phyloP scores from a whole-genome alignment of 2,113 vertebrate genomes.

The Amphiprion percula region DNA sequence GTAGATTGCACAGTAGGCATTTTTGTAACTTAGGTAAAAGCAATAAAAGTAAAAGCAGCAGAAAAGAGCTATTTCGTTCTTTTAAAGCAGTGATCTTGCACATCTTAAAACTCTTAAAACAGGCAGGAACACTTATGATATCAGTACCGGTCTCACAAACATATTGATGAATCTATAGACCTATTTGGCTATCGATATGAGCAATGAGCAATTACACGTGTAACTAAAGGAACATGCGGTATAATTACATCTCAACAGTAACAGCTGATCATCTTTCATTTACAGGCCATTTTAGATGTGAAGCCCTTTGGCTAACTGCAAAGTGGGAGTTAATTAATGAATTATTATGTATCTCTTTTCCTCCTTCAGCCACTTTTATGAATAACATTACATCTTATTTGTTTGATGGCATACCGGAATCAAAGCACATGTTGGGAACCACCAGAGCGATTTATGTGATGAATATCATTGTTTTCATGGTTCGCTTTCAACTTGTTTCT shows the following conservation, averaged over 20 bases:
- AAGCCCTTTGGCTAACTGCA: constrained; percentile 22
- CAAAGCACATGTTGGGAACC: constrained; percentile 50
- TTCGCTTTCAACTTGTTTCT: constrained; percentile 58
- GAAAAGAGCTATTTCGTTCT: not conserved
- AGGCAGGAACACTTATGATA: not conserved
- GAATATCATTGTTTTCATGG: constrained; percentile 66
- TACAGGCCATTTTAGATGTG: constrained; percentile 20
- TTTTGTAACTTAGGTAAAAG: no score
- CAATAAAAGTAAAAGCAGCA: not conserved
- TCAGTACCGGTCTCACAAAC: not conserved
- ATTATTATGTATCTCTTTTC: constrained; percentile 33
- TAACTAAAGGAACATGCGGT: constrained; percentile 18
- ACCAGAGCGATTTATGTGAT: constrained; percentile 46
- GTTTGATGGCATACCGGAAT: constrained; percentile 43
- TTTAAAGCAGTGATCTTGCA: not conserved
- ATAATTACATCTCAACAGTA: constrained; percentile 18
- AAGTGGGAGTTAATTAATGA: constrained; percentile 36
- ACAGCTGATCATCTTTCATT: constrained; percentile 8
- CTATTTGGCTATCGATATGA: constrained; percentile 16
- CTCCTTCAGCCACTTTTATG: constrained; percentile 40
- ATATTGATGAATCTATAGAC: not conserved
- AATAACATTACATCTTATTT: constrained; percentile 60
- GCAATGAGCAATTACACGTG: constrained; percentile 1
- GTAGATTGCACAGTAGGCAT: no score
- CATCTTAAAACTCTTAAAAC: not conserved